Percentiles rank a stretch among this genome's conserved stretches.
These are phyloP conservation scores for Eurosta solidaginis DNA, from an alignment of 1,140 invertebrate genomes.

Conservation along the genomic window DNA sequence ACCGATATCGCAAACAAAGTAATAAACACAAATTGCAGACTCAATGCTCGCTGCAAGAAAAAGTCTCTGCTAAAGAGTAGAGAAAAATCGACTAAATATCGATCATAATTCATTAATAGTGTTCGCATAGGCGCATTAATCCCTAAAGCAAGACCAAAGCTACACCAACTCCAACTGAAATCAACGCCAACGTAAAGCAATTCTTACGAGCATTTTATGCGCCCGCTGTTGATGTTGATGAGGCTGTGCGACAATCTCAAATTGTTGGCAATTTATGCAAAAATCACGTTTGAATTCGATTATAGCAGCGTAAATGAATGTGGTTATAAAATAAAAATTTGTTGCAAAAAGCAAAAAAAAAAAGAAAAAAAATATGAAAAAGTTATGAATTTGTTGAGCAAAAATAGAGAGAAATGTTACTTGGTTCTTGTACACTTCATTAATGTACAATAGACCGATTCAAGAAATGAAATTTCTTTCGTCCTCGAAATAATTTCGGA, in stretches of 20 bases:
- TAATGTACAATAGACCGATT: too few species aligned
- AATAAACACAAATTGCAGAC: not conserved
- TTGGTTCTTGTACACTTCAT: too few species aligned
- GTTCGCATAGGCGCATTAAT: not conserved
- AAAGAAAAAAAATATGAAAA: not conserved
- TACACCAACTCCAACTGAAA: not conserved
- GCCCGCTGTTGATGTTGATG: not conserved
- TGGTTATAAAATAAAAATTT: not conserved
- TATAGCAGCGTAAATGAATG: not conserved
- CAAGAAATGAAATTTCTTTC: too few species aligned
- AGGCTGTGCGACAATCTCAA: conserved; percentile 5
- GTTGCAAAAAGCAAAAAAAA: not conserved
- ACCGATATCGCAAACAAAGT: not conserved
- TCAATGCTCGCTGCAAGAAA: not conserved
- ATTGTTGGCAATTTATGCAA: conserved; percentile 31
- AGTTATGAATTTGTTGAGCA: too few species aligned
- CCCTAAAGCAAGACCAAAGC: not conserved
- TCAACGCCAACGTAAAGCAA: not conserved
- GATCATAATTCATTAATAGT: not conserved
- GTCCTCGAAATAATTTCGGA: too few species aligned
- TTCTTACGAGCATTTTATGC: not conserved
- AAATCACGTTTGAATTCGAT: conserved; percentile 32
- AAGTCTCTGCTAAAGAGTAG: not conserved
- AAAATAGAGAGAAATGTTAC: too few species aligned
- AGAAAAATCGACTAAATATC: not conserved